phyloP scores from a whole-genome alignment of 2,113 vertebrate genomes.

The Dermatemys mawii region DNA sequence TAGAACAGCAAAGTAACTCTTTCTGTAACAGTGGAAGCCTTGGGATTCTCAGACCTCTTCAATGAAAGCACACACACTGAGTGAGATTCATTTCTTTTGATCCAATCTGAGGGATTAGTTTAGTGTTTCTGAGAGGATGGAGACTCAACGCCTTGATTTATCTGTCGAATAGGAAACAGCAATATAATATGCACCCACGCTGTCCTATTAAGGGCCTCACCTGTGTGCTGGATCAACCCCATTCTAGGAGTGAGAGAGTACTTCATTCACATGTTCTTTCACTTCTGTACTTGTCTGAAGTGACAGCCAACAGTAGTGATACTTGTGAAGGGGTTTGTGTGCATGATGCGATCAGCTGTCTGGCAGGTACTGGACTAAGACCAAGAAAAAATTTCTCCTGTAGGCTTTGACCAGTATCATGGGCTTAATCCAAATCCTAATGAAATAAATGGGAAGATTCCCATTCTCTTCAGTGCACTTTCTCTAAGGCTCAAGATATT shows the following conservation, averaged over 20 bases:
- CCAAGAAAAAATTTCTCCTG: slow-evolving; percentile 46
- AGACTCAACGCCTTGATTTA: not conserved
- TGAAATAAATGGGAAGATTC: slow-evolving; percentile 52
- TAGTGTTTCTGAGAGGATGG: not conserved
- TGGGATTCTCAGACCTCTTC: not conserved
- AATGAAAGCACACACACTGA: not conserved
- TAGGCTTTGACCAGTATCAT: not conserved
- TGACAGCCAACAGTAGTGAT: not conserved
- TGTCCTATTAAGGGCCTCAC: slow-evolving; percentile 18
- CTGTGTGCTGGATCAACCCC: not conserved
- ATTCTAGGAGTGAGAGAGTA: not conserved
- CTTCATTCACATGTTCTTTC: not conserved
- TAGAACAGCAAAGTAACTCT: not conserved
- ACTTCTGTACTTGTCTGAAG: not conserved
- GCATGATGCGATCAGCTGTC: slow-evolving; percentile 19
- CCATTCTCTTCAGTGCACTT: slow-evolving; percentile 52
- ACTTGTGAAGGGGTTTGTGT: not conserved
- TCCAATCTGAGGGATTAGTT: not conserved
- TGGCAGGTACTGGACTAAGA: not conserved
- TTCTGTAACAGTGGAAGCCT: not conserved
- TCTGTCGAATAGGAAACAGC: not conserved
- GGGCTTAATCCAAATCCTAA: slow-evolving; percentile 16
- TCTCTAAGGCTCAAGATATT: slow-evolving; percentile 56
- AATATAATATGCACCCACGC: not conserved
- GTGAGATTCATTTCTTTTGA: slow-evolving; percentile 14